These are phyloP conservation scores for Nasonia giraulti DNA, from an alignment of 1,140 invertebrate species.

Conservation along the genomic window DNA sequence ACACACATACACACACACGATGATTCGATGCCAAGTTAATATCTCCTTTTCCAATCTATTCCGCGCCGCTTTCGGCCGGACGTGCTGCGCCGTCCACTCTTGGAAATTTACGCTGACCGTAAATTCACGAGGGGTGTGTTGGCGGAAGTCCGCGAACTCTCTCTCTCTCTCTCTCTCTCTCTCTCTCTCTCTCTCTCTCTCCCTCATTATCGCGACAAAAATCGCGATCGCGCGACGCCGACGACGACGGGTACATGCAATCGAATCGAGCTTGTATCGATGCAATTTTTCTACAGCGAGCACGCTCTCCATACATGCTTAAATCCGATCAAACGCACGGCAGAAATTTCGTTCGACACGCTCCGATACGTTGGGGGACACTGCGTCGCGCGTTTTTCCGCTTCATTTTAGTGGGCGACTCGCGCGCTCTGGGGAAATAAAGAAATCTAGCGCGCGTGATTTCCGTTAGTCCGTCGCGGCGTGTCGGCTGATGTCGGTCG, in stretches of 20 bases:
- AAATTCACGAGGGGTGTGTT: conserved; percentile 8
- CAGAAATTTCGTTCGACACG: background rate
- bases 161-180: background rate
- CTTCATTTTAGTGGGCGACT: background rate
- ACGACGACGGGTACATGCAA: background rate
- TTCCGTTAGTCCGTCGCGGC: background rate
- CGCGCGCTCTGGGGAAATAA: conserved; percentile 19
- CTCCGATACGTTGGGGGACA: background rate
- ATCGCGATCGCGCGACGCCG: background rate
- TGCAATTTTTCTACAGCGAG: background rate
- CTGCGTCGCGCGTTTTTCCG: background rate
- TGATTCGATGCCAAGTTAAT: conserved; percentile 42
- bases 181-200: background rate
- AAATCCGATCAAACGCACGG: background rate
- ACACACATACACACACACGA: background rate
- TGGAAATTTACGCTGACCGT: conserved; percentile 17
- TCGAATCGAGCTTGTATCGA: background rate
- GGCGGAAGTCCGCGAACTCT: background rate
- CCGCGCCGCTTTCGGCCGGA: conserved; percentile 24
- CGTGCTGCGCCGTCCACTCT: background rate
- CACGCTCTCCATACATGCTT: background rate
- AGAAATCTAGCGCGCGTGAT: conserved; percentile 27
- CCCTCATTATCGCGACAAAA: conserved; percentile 34
- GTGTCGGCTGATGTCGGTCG: background rate
- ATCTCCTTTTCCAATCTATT: conserved; percentile 42